Percentiles rank a stretch among this genome's conserved stretches.
Evolutionary conservation across 2,113 vertebrate genomes (phyloP).

Genomic region (Bubalus kerabau): DNA sequence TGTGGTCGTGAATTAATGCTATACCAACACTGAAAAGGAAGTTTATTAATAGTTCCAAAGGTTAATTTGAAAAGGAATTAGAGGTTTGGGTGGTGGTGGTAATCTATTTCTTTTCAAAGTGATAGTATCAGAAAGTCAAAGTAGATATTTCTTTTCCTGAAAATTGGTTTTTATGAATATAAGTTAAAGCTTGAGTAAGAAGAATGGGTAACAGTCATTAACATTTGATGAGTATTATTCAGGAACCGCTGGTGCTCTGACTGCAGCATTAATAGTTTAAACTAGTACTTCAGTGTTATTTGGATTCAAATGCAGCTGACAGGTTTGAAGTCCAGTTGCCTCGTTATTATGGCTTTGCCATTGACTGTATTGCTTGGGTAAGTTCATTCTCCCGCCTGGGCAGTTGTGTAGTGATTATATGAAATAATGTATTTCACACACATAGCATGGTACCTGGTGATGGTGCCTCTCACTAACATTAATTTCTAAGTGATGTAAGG

Average conservation of each 20-base stretch:
- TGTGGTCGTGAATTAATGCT: slow-evolving; percentile 63
- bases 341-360: background rate
- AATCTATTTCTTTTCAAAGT: slow-evolving; percentile 50
- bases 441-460: background rate
- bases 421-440: background rate
- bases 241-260: background rate
- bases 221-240: background rate
- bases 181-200: background rate
- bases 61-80: slow-evolving; percentile 49
- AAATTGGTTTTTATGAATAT: slow-evolving; percentile 37
- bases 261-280: background rate
- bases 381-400: background rate
- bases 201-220: background rate
- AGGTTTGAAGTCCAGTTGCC: background rate
- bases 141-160: slow-evolving; percentile 27
- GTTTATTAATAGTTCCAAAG: slow-evolving; percentile 51
- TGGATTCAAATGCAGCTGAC: background rate
- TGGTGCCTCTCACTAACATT: background rate
- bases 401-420: background rate
- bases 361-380: background rate
- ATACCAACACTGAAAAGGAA: slow-evolving; percentile 64
- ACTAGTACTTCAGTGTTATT: background rate
- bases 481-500: background rate
- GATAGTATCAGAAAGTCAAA: slow-evolving; percentile 27
- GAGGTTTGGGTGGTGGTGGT: background rate